Base-by-base conservation (phyloP, 2,888 invertebrate genomes). In the Acronicta psi region DNA sequence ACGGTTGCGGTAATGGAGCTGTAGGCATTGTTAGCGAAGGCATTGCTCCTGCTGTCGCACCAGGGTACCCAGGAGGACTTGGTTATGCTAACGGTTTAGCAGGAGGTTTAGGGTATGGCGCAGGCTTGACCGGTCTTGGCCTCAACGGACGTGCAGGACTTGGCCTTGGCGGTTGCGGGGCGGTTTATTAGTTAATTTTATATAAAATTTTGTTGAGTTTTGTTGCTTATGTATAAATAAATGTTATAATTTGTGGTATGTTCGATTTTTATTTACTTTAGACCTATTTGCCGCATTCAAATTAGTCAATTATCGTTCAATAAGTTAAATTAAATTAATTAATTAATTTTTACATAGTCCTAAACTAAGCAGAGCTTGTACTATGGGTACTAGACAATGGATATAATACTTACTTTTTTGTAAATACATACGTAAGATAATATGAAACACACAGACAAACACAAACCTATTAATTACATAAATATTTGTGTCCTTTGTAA, bases 1-100 rank as follows among this genome's bases (percentile, higher is more conserved):
- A 73, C 10, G 65, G 61, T 9, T 75, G 71, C 20, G 75, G 74
- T 0, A 54, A 25, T n/a, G 59, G 56, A 0, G 13, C 34, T 13
- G 57, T 70, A 20, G 71, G 61, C 17, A 74, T 74, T 8, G 58
- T 64, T 10, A 74, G 74, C 6, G 74, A 74, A 29, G 59, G 61
- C 11, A 8, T 59, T 13, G 69, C 61, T 16, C 41, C 61, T 37
- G 53, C 31, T 17, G 29, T 31, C 10, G 64, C 43, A 40, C 44
- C 68, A 10, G 44, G 55, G 38, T 31, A 37, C 13, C 37, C 46
- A 2, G 38, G 25, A 8, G 37, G 47, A 25, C 29, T 44, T 34
- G 49, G 29, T 18, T 40, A 40, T 9, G 49, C 7, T 9, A 18
- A 25, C 2, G 55, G 60, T 16, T 0, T 56, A 10, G 41, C 45